These are phyloP conservation scores for Amiota communis DNA, from an alignment of 2,888 invertebrate species.

Conservation along the genomic window DNA sequence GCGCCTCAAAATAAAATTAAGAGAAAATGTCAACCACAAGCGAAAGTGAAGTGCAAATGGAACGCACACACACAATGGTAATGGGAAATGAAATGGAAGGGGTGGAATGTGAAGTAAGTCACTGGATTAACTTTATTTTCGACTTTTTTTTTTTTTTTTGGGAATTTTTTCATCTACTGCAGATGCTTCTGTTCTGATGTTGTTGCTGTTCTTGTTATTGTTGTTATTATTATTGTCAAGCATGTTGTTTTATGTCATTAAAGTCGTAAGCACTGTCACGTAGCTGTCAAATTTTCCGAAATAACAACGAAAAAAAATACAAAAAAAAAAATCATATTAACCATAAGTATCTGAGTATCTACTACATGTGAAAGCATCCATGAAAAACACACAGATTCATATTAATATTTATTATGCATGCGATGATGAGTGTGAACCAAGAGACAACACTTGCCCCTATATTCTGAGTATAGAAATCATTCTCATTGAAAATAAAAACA, in stretches of 20 bases:
- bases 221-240: slow-evolving; percentile 19
- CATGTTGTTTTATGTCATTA: slow-evolving; percentile 58
- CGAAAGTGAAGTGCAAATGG: too few relatives aligned
- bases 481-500: neutral
- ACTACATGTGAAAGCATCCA: neutral
- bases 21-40: too few relatives aligned
- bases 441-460: too few relatives aligned
- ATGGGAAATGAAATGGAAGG: neutral
- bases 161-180: slow-evolving; percentile 2
- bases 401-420: too few relatives aligned
- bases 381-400: too few relatives aligned
- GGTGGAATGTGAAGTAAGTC: slow-evolving; percentile 4
- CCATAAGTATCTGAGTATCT: slow-evolving; percentile 39
- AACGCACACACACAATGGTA: too few relatives aligned
- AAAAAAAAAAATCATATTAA: slow-evolving; percentile 55
- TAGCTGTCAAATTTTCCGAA: slow-evolving; percentile 61
- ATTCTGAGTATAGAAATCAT: too few relatives aligned
- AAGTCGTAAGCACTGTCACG: slow-evolving; percentile 65
- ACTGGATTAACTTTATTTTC: slow-evolving; percentile 23
- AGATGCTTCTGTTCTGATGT: neutral
- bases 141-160: neutral
- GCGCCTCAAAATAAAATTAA: neutral
- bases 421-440: too few relatives aligned
- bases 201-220: slow-evolving; percentile 9
- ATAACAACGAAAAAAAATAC: too few relatives aligned